Evolutionary conservation across 37 sponge, comb jelly and placozoan species (phyloP).

Genomic region (Beroe ovata): DNA sequence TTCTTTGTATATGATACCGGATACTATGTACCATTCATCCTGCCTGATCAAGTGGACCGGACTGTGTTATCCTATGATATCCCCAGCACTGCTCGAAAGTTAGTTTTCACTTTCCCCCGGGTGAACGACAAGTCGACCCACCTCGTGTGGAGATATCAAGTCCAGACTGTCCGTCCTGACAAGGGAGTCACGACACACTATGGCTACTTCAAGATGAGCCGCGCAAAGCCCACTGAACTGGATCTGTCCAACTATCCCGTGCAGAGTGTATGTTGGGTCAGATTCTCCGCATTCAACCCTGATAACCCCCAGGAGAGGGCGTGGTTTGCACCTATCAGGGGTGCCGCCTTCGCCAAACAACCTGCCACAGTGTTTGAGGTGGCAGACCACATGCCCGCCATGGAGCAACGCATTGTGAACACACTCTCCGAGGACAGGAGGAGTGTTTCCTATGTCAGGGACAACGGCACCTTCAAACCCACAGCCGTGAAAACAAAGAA

Average conservation of each 20-base stretch:
- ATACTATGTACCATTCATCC: not conserved
- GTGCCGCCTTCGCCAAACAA: not conserved
- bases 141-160: not conserved
- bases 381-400: not conserved
- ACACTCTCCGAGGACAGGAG: not conserved
- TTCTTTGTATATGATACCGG: not conserved
- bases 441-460: not conserved
- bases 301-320: not conserved
- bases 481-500: not conserved
- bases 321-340: not conserved
- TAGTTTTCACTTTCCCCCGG: not conserved
- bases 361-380: not conserved
- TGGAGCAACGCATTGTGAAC: not conserved
- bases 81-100: not conserved
- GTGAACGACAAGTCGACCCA: not conserved
- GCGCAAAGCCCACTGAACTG: not conserved
- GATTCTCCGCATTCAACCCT: not conserved
- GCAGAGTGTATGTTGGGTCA: not conserved
- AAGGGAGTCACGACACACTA: not conserved
- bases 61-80: not conserved
- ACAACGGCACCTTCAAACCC: not conserved
- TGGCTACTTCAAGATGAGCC: not conserved
- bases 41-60: not conserved
- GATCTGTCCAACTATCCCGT: not conserved
- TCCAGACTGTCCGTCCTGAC: not conserved